These are phyloP conservation scores for Apaloderma vittatum DNA, from an alignment of 2,113 vertebrate genomes.

Conservation along the genomic window DNA sequence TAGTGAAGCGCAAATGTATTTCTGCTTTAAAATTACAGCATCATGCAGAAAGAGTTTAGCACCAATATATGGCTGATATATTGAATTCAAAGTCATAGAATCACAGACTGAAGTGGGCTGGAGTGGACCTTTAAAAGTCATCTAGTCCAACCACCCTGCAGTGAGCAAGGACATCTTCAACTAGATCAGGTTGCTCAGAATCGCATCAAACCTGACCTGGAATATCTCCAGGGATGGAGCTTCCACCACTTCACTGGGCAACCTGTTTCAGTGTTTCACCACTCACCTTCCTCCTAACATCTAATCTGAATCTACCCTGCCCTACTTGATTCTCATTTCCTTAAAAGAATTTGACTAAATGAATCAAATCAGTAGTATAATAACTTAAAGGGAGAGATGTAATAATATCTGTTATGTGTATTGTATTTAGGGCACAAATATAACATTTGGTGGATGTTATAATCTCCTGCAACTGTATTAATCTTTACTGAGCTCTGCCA, in stretches of 20 bases:
- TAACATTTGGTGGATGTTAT: neutral
- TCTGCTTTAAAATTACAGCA: slow-evolving; percentile 1
- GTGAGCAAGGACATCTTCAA: no score
- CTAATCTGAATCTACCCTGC: no score
- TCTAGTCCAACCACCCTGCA: no score
- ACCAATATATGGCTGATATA: neutral
- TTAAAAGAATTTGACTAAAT: neutral
- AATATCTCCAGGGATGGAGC: no score
- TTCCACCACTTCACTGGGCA: no score
- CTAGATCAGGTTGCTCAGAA: no score
- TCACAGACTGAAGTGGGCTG: no score
- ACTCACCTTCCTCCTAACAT: no score
- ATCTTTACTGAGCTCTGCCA: neutral
- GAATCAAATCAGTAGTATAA: neutral
- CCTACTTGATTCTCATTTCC: neutral
- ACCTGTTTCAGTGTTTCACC: no score
- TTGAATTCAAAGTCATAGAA: neutral
- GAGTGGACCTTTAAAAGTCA: no score
- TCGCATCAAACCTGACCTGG: no score
- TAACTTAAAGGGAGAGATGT: neutral
- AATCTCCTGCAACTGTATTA: neutral
- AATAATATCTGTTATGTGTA: neutral
- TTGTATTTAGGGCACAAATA: neutral
- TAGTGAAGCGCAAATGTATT: neutral
- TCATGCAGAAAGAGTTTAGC: neutral